Evolutionary conservation across 1,140 invertebrate genomes (phyloP).

Genomic region (Mizuhopecten yessoensis): DNA sequence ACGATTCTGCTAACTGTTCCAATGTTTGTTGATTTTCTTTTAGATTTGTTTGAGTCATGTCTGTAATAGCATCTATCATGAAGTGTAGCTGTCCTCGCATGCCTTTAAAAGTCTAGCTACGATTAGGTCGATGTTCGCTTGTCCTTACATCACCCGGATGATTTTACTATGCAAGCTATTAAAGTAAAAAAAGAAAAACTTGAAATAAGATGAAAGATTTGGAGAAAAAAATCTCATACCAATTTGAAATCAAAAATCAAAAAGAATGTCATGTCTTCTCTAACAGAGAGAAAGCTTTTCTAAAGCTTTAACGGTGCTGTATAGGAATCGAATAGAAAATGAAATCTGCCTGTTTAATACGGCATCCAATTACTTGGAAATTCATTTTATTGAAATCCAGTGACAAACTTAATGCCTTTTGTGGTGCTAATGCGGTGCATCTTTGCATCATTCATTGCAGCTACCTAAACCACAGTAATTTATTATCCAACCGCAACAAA

Average conservation of each 20-base stretch:
- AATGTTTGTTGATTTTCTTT: conserved; percentile 12
- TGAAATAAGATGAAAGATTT: background rate
- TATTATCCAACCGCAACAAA: conserved; percentile 27
- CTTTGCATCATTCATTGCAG: conserved; percentile 26
- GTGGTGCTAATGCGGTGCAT: conserved; percentile 20
- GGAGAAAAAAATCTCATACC: background rate
- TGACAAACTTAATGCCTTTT: conserved; percentile 28
- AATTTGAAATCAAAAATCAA: background rate
- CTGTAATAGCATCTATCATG: background rate
- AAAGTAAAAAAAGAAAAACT: background rate
- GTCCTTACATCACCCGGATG: background rate
- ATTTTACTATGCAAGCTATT: background rate
- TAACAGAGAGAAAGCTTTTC: background rate
- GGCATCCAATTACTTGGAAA: conserved; percentile 37
- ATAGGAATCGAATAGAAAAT: background rate
- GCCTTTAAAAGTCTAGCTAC: background rate
- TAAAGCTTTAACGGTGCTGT: background rate
- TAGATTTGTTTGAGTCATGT: background rate
- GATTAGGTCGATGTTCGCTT: background rate
- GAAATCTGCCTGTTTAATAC: background rate
- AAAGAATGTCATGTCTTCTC: no score
- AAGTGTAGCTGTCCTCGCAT: background rate
- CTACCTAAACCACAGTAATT: conserved; percentile 38
- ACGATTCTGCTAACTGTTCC: background rate
- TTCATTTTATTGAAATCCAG: conserved; percentile 39